Conservation (phyloP, 2,888 invertebrate genomes). For the Pocota personata region DNA sequence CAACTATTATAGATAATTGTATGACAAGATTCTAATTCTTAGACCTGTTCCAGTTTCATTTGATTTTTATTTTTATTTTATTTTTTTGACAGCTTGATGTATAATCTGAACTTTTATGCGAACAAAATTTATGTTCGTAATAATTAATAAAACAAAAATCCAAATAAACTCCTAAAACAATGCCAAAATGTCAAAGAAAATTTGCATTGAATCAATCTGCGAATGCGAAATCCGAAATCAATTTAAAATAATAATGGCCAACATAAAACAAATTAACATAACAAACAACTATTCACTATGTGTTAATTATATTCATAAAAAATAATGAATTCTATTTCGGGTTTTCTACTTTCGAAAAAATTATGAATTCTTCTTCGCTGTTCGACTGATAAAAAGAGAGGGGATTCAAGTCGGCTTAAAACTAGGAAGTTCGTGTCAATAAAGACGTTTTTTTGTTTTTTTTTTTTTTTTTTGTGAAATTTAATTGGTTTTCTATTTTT, state of each 20-base stretch:
- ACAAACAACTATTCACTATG: background rate
- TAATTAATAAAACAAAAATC: too few species aligned
- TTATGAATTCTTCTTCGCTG: slow-evolving; percentile 1
- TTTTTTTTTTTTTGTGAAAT: too few species aligned
- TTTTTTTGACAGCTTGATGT: background rate
- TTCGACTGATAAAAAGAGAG: too few species aligned
- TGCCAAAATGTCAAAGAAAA: background rate
- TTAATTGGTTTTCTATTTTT: background rate
- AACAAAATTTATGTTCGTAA: background rate
- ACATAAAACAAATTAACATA: slow-evolving; percentile 1
- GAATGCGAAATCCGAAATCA: background rate
- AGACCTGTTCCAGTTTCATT: background rate
- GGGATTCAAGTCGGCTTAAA: background rate
- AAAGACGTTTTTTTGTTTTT: background rate
- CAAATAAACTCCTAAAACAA: background rate
- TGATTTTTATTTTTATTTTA: background rate
- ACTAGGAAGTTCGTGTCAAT: slow-evolving; percentile 12
- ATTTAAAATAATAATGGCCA: background rate
- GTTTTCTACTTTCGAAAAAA: slow-evolving; percentile 13
- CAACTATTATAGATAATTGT: background rate
- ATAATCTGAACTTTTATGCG: background rate
- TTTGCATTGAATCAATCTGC: slow-evolving; percentile 21
- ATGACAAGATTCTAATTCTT: background rate
- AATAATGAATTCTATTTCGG: slow-evolving; percentile 1
- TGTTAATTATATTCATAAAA: slow-evolving; percentile 13